Percentiles rank a stretch among this genome's conserved stretches.
phyloP scores from a whole-genome alignment of 2,113 vertebrate species.

The Sander lucioperca region DNA sequence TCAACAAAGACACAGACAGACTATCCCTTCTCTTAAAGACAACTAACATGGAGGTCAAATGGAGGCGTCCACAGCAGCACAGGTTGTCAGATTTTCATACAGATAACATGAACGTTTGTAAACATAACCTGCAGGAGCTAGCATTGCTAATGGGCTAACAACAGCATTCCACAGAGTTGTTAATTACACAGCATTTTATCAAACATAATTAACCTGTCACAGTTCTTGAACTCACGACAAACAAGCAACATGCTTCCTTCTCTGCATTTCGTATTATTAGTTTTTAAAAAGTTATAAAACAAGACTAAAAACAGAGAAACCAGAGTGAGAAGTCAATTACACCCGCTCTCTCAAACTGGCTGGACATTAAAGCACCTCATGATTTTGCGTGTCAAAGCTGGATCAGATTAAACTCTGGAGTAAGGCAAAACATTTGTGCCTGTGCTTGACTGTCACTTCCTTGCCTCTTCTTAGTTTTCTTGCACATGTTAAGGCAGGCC shows the following conservation, averaged over 20 bases:
- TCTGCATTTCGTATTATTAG: too few species aligned
- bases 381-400: too few species aligned
- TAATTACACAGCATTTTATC: not conserved
- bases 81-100: constrained; percentile 1
- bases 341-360: too few species aligned
- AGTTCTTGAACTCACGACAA: not conserved
- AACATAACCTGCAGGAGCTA: not conserved
- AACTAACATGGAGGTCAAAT: constrained; percentile 18
- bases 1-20: constrained; percentile 27
- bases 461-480: too few species aligned
- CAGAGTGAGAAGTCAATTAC: too few species aligned
- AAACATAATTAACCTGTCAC: not conserved
- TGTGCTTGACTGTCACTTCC: too few species aligned
- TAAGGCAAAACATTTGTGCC: too few species aligned
- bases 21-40: not conserved
- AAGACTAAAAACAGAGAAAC: too few species aligned
- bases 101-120: constrained; percentile 1
- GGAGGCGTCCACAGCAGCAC: not conserved
- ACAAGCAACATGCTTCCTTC: not conserved
- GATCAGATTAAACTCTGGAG: too few species aligned
- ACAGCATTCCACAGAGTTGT: not conserved
- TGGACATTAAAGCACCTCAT: too few species aligned
- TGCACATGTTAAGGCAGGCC: too few species aligned
- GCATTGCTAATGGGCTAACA: not conserved
- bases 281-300: too few species aligned